Percentiles rank a stretch among this genome's conserved stretches.
Conservation (phyloP, 2,113 vertebrate species). For the Propithecus coquereli region DNA sequence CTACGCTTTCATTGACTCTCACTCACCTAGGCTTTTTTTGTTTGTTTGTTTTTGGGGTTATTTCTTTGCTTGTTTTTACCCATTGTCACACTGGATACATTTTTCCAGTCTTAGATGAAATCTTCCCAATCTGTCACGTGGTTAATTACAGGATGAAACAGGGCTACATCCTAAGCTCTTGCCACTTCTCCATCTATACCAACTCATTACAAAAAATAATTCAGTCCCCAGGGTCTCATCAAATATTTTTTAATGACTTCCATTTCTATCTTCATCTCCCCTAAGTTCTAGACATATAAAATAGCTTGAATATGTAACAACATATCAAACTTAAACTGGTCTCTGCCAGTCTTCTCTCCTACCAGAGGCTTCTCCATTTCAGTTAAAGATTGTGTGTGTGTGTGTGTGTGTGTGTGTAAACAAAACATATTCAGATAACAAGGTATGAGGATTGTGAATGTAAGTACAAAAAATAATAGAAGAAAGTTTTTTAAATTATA, state of each 20-base stretch:
- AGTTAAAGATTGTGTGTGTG: neutral
- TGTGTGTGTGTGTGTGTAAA: neutral
- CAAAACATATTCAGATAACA: neutral
- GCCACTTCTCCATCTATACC: neutral
- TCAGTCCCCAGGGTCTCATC: too few species aligned
- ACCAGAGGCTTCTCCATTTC: neutral
- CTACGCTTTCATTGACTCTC: neutral
- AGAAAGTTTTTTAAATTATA: neutral
- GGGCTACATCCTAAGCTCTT: too few species aligned
- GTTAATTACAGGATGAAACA: neutral
- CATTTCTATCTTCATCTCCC: neutral
- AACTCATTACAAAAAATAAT: neutral
- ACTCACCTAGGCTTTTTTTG: neutral
- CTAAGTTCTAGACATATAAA: neutral
- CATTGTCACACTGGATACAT: neutral
- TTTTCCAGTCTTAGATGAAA: neutral
- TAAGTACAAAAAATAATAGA: neutral
- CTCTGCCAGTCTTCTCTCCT: neutral
- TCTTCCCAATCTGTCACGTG: neutral
- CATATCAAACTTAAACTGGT: neutral
- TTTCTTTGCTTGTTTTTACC: too few species aligned
- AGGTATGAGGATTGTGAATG: neutral
- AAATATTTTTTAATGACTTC: neutral
- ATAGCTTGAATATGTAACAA: neutral
- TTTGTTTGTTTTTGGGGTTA: neutral